Evolutionary conservation across 2,113 vertebrate species (phyloP).

Genomic region (Plestiodon gilberti): DNA sequence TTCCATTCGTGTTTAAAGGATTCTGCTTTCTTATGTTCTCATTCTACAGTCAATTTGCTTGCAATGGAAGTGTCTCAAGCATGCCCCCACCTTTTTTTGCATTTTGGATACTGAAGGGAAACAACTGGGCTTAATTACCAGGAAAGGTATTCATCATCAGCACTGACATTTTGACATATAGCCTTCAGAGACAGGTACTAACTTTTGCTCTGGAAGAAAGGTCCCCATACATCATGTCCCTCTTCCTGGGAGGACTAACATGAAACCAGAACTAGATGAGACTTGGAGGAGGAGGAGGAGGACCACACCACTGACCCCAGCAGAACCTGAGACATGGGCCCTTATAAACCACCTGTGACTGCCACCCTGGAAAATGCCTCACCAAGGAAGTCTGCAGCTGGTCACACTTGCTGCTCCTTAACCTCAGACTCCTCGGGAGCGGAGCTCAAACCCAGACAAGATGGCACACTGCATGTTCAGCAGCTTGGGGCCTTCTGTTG

Average conservation of each 20-base stretch:
- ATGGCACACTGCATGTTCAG: too few relatives aligned
- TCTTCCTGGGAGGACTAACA: background rate
- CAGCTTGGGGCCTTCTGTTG: too few relatives aligned
- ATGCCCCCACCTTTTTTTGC: too few relatives aligned
- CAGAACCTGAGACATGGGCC: background rate
- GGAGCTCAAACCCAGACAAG: too few relatives aligned
- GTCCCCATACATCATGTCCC: too few relatives aligned
- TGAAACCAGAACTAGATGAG: background rate
- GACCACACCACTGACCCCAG: background rate
- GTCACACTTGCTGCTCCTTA: too few relatives aligned
- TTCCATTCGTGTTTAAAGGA: background rate
- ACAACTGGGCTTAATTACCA: background rate
- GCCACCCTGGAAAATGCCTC: too few relatives aligned
- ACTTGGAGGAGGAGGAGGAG: background rate
- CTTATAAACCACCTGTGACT: too few relatives aligned
- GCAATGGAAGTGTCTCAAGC: background rate
- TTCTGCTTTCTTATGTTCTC: background rate
- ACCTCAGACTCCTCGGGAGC: too few relatives aligned
- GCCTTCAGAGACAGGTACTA: background rate
- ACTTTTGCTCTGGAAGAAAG: background rate
- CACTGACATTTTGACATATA: background rate
- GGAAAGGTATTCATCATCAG: background rate
- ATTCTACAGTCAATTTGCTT: background rate
- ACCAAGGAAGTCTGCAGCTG: too few relatives aligned
- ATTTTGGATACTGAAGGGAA: background rate